A percentile compares a stretch with the other conserved stretches of the same genome.
Evolutionary conservation across 2,888 invertebrate genomes (phyloP).

Genomic region (Holacanthella duospinosa): DNA sequence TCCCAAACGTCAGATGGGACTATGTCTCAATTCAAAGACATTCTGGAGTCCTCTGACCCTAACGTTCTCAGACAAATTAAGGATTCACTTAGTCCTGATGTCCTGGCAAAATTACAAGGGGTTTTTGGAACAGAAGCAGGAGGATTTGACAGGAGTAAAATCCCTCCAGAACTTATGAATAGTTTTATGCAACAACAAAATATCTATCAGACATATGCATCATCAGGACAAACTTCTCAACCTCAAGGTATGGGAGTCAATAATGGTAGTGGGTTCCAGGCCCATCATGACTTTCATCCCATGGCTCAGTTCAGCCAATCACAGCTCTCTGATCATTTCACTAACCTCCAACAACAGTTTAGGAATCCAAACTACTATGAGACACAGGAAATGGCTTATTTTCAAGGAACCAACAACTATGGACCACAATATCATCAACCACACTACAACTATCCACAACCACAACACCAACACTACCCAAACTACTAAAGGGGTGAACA

Average conservation of each 20-base stretch:
- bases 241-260: neutral
- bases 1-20: neutral
- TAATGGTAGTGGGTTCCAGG: neutral
- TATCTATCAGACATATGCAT: neutral
- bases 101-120: neutral
- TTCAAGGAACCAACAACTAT: neutral
- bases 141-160: constrained; percentile 1
- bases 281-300: neutral
- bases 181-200: neutral
- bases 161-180: neutral
- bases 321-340: neutral
- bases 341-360: neutral
- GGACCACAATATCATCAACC: neutral
- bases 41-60: constrained; percentile 2
- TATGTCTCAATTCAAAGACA: neutral
- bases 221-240: neutral
- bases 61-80: neutral
- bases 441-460: neutral
- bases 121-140: neutral
- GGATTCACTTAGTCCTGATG: neutral
- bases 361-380: neutral
- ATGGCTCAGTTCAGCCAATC: constrained; percentile 1
- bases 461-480: neutral
- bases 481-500: neutral
- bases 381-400: neutral